Evolutionary conservation across 2,888 invertebrate genomes (phyloP), one percentile per base, ranked within the genome.

Genomic region (Melinaea marsaeus): DNA sequence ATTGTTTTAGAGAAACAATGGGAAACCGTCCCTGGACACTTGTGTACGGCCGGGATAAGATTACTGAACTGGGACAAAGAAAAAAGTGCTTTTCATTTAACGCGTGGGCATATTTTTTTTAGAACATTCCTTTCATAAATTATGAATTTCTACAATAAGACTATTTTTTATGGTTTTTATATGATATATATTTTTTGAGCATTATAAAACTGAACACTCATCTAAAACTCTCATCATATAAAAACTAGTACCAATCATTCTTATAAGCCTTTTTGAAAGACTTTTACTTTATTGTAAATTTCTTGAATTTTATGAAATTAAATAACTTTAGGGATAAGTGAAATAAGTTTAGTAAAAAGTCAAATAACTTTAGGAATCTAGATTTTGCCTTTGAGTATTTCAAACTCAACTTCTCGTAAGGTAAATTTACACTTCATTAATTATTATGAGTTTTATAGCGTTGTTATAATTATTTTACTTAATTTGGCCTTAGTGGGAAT

Each of bases 1-100:
- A 61, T 58, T 65, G 61, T 66, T 64, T 64, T 55, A 13, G 33
- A 57, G 46, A 61, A 58, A 64, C 64, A 68, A 68, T 57, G 61
- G 66, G 61, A 68, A 66, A 63, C 59, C 57, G 34, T 32, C 37
- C n/a, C 42, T 47, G 34, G 58, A 47, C 45, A 58, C 58, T 64
- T 54, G 58, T 61, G 61, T 63, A 55, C 62, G 42, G 32, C 54
- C 34, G 42, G 51, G 58, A 61, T 64, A 57, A 56, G 58, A 58
- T 61, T 61, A 61, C 58, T 32, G 51, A 51, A 46, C 13, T 13
- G 9, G 55, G 13, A 61, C 45, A 32, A 32, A 46, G 48, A 55
- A 61, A 22, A 51, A 51, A 22, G 22, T 1, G 32, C 32, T 32
- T 51, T 11, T 32, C 32, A 32, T 32, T 32, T n/a, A 22, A 22